Base-by-base conservation (phyloP, 2,888 invertebrate genomes). In the Hyles lineata region DNA sequence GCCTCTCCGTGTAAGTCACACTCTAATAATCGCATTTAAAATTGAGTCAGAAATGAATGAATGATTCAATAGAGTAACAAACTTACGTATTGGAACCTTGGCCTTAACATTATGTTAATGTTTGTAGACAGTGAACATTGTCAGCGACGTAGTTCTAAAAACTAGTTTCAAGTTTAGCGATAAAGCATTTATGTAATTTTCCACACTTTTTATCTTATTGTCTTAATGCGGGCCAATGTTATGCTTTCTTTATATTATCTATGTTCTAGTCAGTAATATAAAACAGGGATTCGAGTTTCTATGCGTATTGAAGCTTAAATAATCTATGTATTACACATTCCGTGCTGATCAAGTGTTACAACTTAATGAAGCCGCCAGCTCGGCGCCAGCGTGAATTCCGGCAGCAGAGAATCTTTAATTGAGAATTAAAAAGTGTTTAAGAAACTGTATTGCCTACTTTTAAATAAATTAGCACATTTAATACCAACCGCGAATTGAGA, bases 91-190 rank as follows among this genome's bases (percentile, higher is more conserved):
- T 77, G 79, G 72, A 82, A 82, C 92, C 92, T 90, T 90, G 92
- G 87, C 92, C 92, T 90, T 91, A 92, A 87, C 87, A 86, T 87
- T 89, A 92, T 91, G 88, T 79, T 89, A 90, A 91, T 90, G 76
- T 79, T 78, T 76, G 76, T 78, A 74, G 72, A 74, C 76, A 73
- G 70, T 74, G 72, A 73, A 75, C 76, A 76, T 74, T 77, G 75
- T 75, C 50, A 70, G 72, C 55, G 70, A 72, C 74, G 70, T 63
- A 69, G 67, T 72, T 73, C 70, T 70, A 29, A 72, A 74, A 77
- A 75, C 74, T 70, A 74, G 63, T 75, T 73, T 76, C 29, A 73
- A 11, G 19, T 59, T 59, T 25, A 29, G 32, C 50, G 61, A n/a
- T 35, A 50, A n/a, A n/a, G 32, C 21, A 50, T 72, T 71, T 71